Conservation (phyloP, 1,140 invertebrate species). For the Drepana arcuata region DNA sequence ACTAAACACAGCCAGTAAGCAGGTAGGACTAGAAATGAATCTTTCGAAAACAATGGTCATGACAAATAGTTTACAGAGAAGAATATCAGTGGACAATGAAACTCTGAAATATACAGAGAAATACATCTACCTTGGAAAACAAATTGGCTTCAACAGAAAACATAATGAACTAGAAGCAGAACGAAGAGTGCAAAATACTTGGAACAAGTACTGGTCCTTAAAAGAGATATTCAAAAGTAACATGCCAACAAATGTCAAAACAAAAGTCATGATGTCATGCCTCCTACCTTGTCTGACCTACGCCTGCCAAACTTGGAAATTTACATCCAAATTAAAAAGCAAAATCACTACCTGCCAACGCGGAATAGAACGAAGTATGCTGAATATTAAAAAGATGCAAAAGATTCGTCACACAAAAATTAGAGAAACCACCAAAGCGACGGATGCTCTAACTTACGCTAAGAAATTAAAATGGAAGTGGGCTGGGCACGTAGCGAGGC, state of each 20-base stretch:
- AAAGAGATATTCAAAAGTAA: conserved; percentile 5
- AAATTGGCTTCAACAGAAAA: conserved; percentile 5
- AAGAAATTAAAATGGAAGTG: neutral
- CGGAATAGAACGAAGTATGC: conserved; percentile 3
- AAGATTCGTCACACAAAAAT: neutral
- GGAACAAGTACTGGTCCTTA: conserved; percentile 4
- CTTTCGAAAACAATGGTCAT: conserved; percentile 5
- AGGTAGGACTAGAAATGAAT: conserved; percentile 7
- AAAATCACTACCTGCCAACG: neutral
- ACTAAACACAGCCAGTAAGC: conserved; percentile 1
- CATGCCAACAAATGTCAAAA: conserved; percentile 1
- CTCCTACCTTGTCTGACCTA: neutral
- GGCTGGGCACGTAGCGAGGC: neutral
- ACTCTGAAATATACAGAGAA: conserved; percentile 5
- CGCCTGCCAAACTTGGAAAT: neutral
- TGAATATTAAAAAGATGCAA: neutral
- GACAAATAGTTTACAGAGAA: conserved; percentile 3
- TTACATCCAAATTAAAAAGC: conserved; percentile 2
- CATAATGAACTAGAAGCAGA: conserved; percentile 3
- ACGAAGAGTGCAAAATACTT: neutral
- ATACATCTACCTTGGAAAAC: conserved; percentile 9
- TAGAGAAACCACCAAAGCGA: neutral
- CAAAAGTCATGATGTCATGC: neutral
- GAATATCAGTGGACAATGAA: too few relatives aligned
- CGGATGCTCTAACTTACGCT: neutral